Base-by-base conservation (phyloP, 2,888 invertebrate species). In the Drosophila neonasuta region DNA sequence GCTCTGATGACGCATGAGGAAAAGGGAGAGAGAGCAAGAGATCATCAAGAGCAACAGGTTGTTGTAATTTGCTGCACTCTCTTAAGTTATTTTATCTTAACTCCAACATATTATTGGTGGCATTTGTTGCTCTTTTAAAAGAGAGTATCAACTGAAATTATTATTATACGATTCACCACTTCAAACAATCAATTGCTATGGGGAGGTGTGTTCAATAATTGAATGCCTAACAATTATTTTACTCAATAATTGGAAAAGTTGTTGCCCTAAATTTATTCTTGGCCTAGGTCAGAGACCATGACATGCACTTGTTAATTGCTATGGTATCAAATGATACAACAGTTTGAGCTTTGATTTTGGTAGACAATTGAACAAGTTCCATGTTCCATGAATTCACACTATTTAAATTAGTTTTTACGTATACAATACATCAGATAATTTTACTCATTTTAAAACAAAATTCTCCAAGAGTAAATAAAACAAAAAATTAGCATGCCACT, bases 261-360 rank as follows among this genome's bases (percentile, higher is more conserved):
- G 39, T 24, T 44, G 24, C 41, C 20, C 46, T 61, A 48, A 74
- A 66, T 78, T 66, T 55, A 11, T 57, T 63, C 62, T 84, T 74
- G 75, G 39, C 52, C 32, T 61, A 68, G 86, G 86, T 76, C 69
- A 71, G 46, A 49, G 62, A 57, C 79, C 72, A 67, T 69, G 79
- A 75, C 48, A 57, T 55, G 61, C 55, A 61, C n/a, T 49, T 62
- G 45, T 11, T 64, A 59, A 63, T 80, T 68, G 48, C 30, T 50
- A 30, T 34, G 30, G 6, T 7, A 13, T 15, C 29, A 34, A 45
- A 20, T 10, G 10, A 36, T 10, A 9, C 11, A 44, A 17, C 20
- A 52, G 13, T 7, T 10, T 20, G 3, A 11, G 20, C 5, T 24
- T 51, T n/a, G n/a, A 20, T 11, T 36, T 36, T n/a, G 36, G 11